Percentiles rank a stretch among this genome's conserved stretches.
Evolutionary conservation across 2,888 invertebrate species (phyloP).

Genomic region (Drosophila yooni): DNA sequence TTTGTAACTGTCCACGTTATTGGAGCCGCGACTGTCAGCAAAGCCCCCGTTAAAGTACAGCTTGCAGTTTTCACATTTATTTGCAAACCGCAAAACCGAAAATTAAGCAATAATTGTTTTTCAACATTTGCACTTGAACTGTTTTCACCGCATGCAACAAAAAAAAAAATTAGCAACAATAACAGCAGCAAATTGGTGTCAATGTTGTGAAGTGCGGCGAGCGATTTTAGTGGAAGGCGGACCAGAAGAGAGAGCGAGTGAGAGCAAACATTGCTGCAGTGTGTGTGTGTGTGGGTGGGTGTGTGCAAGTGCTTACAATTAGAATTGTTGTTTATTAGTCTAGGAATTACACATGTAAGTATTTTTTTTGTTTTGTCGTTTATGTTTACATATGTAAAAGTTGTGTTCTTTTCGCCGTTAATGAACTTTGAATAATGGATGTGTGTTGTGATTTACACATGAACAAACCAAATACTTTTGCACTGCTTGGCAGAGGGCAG

Average conservation of each 20-base stretch:
- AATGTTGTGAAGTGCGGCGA: conserved; percentile 56
- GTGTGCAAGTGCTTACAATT: conserved; percentile 60
- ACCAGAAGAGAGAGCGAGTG: conserved; percentile 12
- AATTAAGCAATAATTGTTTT: conserved; percentile 53
- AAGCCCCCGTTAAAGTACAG: conserved; percentile 28
- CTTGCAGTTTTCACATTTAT: conserved; percentile 43
- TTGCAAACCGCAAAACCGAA: conserved; percentile 21
- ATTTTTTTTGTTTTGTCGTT: conserved; percentile 27
- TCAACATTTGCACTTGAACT: conserved; percentile 61
- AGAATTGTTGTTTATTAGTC: conserved; percentile 63
- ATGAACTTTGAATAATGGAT: conserved; percentile 54
- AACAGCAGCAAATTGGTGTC: conserved; percentile 61
- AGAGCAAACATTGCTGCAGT: conserved; percentile 14
- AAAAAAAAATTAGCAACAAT: conserved; percentile 46
- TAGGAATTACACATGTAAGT: conserved; percentile 62
- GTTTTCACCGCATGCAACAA: conserved; percentile 49
- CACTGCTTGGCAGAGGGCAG: conserved; percentile 53
- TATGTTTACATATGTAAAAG: conserved; percentile 45
- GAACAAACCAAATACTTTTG: conserved; percentile 53
- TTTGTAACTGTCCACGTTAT: conserved; percentile 33
- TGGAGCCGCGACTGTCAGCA: conserved; percentile 35
- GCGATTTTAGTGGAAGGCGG: conserved; percentile 13
- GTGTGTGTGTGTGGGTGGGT: conserved; percentile 9
- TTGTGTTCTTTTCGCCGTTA: conserved; percentile 45
- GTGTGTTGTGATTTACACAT: conserved; percentile 28